These are phyloP conservation scores for Mythimna ferrago DNA, from an alignment of 2,888 invertebrate genomes.

Conservation along the genomic window DNA sequence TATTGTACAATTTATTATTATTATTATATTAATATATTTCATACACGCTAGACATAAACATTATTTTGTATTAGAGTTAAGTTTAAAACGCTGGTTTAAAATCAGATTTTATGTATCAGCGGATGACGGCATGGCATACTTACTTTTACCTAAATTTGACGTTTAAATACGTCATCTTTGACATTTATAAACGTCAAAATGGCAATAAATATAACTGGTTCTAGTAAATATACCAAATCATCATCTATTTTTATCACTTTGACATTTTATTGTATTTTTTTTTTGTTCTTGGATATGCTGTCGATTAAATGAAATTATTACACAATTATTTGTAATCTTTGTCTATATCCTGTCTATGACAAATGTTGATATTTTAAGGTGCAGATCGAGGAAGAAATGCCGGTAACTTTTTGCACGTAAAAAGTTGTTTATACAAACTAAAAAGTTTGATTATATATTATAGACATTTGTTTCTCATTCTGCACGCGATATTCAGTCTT, in stretches of 20 bases:
- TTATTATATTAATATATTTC: conserved; percentile 82
- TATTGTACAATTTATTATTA: conserved; percentile 86
- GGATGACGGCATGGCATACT: conserved; percentile 65
- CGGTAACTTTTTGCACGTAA: conserved; percentile 5
- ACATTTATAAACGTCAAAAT: conserved; percentile 3
- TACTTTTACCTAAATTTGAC: conserved; percentile 23
- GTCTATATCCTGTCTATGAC: conserved; percentile 51
- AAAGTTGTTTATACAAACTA: neutral
- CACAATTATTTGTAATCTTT: conserved; percentile 52
- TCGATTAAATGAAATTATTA: conserved; percentile 63
- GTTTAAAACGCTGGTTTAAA: conserved; percentile 83
- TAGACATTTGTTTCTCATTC: conserved; percentile 39
- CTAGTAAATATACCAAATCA: conserved; percentile 36
- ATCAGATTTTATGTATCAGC: conserved; percentile 77
- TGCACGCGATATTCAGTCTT: conserved; percentile 57
- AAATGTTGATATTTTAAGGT: conserved; percentile 57
- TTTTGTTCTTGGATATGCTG: conserved; percentile 62
- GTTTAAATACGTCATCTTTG: neutral
- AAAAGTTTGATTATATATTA: conserved; percentile 1
- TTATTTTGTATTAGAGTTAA: conserved; percentile 82
- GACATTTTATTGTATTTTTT: conserved; percentile 75
- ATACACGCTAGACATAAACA: conserved; percentile 78
- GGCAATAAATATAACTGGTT: conserved; percentile 10
- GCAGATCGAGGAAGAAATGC: conserved; percentile 23
- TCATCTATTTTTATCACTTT: conserved; percentile 79